Conservation (phyloP, 2,113 vertebrate genomes). For the Rhagologus leucostigma region DNA sequence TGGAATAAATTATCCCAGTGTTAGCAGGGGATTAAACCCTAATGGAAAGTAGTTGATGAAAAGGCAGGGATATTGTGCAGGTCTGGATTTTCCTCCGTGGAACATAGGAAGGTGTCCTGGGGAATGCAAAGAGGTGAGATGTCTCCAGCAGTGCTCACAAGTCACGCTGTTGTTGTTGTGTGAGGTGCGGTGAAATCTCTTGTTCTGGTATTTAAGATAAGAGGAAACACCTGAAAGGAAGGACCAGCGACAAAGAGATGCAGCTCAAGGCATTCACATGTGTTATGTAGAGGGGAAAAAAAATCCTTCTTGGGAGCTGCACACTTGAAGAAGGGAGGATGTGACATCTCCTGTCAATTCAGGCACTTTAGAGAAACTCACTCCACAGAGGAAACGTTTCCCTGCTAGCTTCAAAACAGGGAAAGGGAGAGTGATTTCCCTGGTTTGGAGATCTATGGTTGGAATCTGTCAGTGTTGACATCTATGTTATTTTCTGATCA, state of each 20-base stretch:
- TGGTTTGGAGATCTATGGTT: neutral
- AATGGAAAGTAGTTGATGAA: neutral
- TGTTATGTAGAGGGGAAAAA: accelerated
- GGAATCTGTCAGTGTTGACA: accelerated
- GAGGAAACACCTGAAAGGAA: neutral
- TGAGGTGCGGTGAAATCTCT: neutral
- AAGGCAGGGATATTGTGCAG: neutral
- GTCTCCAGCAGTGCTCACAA: neutral
- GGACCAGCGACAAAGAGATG: neutral
- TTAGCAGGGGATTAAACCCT: neutral
- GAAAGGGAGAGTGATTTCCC: neutral
- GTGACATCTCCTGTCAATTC: neutral
- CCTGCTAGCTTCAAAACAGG: neutral
- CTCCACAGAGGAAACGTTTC: neutral
- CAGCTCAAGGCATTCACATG: neutral
- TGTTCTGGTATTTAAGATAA: neutral
- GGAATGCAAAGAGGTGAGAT: neutral
- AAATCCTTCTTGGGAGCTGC: neutral
- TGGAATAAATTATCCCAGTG: neutral
- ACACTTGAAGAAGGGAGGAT: neutral
- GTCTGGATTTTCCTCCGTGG: neutral
- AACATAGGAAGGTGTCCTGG: neutral
- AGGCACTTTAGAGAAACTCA: neutral
- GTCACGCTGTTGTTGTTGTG: accelerated
- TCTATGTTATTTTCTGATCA: neutral